Conservation (phyloP, 92 coral and sea anemone genomes). For the Hydrozoanthus gracilis region DNA sequence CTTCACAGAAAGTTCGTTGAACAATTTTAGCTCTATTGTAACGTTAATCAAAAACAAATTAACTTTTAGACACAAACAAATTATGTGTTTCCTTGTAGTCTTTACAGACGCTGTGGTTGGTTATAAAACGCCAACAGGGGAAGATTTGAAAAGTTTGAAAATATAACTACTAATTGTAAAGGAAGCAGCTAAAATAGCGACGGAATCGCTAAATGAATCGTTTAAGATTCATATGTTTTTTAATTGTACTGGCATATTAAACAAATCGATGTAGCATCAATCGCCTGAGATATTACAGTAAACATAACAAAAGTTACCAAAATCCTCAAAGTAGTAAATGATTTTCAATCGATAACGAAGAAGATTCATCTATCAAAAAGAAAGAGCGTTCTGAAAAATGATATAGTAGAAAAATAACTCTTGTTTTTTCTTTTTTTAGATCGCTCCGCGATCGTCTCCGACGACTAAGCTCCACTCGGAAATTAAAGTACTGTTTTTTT, state of each 20-base stretch:
- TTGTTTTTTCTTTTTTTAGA: too few species aligned
- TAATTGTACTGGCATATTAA: background rate
- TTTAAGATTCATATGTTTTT: background rate
- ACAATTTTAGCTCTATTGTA: conserved; percentile 12
- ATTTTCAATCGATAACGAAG: too few species aligned
- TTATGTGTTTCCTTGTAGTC: background rate
- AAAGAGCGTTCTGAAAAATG: too few species aligned
- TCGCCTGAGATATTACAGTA: too few species aligned
- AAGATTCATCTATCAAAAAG: too few species aligned
- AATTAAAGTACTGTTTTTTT: too few species aligned
- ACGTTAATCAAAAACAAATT: conserved; percentile 34
- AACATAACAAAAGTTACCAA: too few species aligned
- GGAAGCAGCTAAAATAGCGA: background rate
- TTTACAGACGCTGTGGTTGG: background rate
- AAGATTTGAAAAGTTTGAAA: background rate
- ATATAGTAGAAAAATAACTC: too few species aligned
- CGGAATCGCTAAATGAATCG: background rate
- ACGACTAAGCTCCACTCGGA: too few species aligned
- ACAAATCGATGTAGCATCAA: too few species aligned
- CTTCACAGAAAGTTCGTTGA: conserved; percentile 4
- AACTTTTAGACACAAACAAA: background rate
- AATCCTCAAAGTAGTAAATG: too few species aligned
- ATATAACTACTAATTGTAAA: background rate
- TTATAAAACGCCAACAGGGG: conserved; percentile 4
- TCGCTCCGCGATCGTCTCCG: too few species aligned